Evolutionary conservation across 2,797 vertebrate genomes (phyloP), one percentile per base, ranked within the genome.

Genomic region (Octomys mimax): DNA sequence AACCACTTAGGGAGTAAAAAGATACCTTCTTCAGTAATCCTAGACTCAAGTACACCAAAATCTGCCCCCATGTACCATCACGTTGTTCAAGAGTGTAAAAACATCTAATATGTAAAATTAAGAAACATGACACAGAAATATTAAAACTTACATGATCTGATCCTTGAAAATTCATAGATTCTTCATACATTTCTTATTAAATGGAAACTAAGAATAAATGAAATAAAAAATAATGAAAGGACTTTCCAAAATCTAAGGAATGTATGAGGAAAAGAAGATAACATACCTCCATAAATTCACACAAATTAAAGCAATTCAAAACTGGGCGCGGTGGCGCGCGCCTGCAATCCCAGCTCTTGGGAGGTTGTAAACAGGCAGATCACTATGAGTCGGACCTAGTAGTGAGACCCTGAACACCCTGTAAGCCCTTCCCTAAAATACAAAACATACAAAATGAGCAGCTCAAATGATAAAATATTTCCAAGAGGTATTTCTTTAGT

Each of bases 1-100:
- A 39, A 89, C 52, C 6, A 49, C 59, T 66, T 84, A n/a, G 36
- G 79, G 28, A 61, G 54, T 31, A 94, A 61, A 61, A 89, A 95
- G 92, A 36, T 94, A 24, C 24, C n/a, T 71, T 95, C 57, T 61
- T 90, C 54, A 59, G 12, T 92, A 93, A 96, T 90, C 59, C 39
- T 94, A 31, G 24, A 92, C 59, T 92, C 42, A 78, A 92, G 21
- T 61, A 80, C 93, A 28, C 39, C 16, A 18, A 39, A 89, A 33
- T 92, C 66, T 85, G 33, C 66, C 39, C 39, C 94, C 59, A 73
- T 28, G 33, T 66, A 62, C 46, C 57, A 28, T 68, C 81, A 88
- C 85, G 33, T 13, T 84, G 22, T 79, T 75, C 2, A 24, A 93
- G 66, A 90, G 13, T 61, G 49, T 88, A 46, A 75, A 83, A 86